These are phyloP conservation scores for Gymnoscelis rufifasciata DNA, from an alignment of 2,888 invertebrate genomes.

Conservation along the genomic window DNA sequence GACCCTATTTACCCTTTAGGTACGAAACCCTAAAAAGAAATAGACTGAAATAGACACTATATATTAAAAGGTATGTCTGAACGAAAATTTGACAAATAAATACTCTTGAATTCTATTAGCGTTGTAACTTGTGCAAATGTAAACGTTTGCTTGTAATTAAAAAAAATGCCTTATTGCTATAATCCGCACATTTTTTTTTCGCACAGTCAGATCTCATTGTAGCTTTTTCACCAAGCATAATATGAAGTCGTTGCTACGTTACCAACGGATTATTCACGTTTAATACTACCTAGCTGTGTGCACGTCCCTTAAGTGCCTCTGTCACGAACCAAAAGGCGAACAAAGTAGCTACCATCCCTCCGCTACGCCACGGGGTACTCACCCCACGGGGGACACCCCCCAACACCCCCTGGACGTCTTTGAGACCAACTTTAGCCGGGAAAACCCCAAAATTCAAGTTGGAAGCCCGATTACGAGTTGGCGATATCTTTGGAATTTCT, in stretches of 20 bases:
- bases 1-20: no score
- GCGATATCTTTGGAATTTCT: conserved; percentile 71
- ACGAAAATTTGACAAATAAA: no score
- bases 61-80: no score
- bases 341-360: conserved; percentile 60
- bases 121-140: no score
- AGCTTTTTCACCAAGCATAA: neutral
- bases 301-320: conserved; percentile 75
- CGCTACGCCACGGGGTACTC: conserved; percentile 60
- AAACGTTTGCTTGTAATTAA: no score
- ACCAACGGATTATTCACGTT: conserved; percentile 47
- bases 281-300: conserved; percentile 61
- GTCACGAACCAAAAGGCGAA: conserved; percentile 76
- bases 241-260: conserved; percentile 7
- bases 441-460: conserved; percentile 76
- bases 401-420: conserved; percentile 75
- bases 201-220: no score
- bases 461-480: conserved; percentile 68
- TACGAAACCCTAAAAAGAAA: no score
- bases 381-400: conserved; percentile 52
- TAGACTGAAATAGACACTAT: no score
- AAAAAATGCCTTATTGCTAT: no score
- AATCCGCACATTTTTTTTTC: no score
- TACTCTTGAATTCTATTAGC: no score
- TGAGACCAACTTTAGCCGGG: conserved; percentile 72